Evolutionary conservation across 2,797 vertebrate genomes (phyloP), one percentile per base, ranked within the genome.

Genomic region (Rhynchonycteris naso): DNA sequence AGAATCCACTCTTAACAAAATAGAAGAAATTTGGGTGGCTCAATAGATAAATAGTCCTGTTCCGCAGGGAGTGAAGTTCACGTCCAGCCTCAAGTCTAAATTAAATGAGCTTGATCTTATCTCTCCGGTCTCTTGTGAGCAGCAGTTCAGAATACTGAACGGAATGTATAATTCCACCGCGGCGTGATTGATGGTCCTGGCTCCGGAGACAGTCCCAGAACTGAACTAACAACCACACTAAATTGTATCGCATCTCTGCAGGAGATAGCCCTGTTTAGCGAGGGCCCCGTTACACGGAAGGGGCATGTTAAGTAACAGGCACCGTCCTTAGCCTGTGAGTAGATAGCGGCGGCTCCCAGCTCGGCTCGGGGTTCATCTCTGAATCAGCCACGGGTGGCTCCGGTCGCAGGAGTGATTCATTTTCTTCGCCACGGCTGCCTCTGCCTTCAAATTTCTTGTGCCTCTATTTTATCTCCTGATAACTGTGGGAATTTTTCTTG

Each of bases 41-140:
- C 83, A 26, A 4, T 81, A 97, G 88, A 97, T 97, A 94, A 97
- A 97, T 91, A 94, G 82, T 58, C 28, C 33, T 10, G 13, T 54
- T 93, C 97, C 68, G 3, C 69, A 12, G 90, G 94, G 97, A 96
- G 95, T 1, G 85, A 92, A 74, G 93, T 93, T 94, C 93, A 88
- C 43, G 28, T 93, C 96, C 93, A 95, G 89, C 95, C 90, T 94
- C 33, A 71, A 93, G 94, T 72, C 93, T 97, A 95, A 98, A 97
- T 94, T 96, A 96, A 97, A 98, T 96, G 54, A 96, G 83, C 96
- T 97, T 96, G 96, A 97, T 95, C 19, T 28, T 97, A 97, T 98
- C 80, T 97, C 91, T 65, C 28, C 68, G 59, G 97, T 97, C 96
- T 95, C 96, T 90, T 59, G 97, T 75, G 96, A 96, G 47, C 79